Conservation (phyloP, 2,797 vertebrate genomes). For the Notolepis coatsorum region DNA sequence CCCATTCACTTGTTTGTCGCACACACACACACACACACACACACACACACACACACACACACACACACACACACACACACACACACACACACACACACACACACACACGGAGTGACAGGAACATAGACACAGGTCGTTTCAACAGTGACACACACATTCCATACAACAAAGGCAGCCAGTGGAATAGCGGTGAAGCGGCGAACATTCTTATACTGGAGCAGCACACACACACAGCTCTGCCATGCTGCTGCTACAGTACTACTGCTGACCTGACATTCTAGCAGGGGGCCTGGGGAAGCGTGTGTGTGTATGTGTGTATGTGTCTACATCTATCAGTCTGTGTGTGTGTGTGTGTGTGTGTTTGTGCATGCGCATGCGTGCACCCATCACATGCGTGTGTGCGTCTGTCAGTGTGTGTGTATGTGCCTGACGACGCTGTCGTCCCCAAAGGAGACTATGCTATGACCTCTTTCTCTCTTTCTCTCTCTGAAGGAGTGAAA, state of each 20-base stretch:
- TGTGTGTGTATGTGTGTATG: constrained; percentile 6
- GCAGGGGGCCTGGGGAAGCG: constrained; percentile 11
- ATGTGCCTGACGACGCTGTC: constrained; percentile 13
- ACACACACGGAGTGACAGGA: constrained; percentile 32
- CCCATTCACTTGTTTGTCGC: too few species aligned
- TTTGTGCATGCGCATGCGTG: constrained; percentile 4
- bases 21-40: too few species aligned
- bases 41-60: too few species aligned
- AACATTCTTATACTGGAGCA: constrained; percentile 48
- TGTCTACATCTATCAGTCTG: background rate
- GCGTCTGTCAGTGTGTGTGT: background rate
- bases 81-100: background rate
- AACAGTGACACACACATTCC: constrained; percentile 67
- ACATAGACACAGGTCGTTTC: constrained; percentile 47
- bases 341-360: constrained; percentile 16
- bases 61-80: background rate
- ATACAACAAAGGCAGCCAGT: constrained; percentile 61
- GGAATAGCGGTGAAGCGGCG: constrained; percentile 11
- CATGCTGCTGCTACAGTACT: constrained; percentile 26
- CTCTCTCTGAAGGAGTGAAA: constrained; percentile 4
- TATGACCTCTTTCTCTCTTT: too few species aligned
- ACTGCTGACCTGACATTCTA: constrained; percentile 71
- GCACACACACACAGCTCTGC: constrained; percentile 35
- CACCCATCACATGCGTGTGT: too few species aligned
- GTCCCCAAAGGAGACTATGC: constrained; percentile 35